Conservation (phyloP, 2,797 vertebrate species). For the Lithobates pipiens region DNA sequence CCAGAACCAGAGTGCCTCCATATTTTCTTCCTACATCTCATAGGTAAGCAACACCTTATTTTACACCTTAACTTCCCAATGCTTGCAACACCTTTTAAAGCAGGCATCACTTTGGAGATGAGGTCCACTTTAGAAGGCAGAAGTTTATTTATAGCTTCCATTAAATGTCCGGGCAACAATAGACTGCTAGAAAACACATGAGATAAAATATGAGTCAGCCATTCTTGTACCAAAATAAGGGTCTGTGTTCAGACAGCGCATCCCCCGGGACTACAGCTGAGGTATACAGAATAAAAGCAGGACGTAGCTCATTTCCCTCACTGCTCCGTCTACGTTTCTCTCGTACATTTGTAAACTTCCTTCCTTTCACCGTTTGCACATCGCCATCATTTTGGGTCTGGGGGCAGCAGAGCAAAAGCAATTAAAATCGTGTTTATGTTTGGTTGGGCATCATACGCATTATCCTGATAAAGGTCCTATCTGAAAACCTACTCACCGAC, state of each 20-base stretch:
- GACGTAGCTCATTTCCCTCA: slow-evolving; percentile 82
- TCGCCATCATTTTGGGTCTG: slow-evolving; percentile 73
- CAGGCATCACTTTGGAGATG: not conserved
- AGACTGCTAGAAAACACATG: slow-evolving; percentile 66
- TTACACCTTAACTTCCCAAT: no score
- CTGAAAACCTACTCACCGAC: not conserved
- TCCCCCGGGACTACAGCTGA: slow-evolving; percentile 71
- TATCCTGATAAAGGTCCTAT: not conserved
- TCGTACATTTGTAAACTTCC: slow-evolving; percentile 76
- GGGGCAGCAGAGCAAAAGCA: slow-evolving; percentile 44
- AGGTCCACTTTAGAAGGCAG: slow-evolving; percentile 27
- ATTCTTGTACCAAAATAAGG: slow-evolving; percentile 71
- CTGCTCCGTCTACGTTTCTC: slow-evolving; percentile 67
- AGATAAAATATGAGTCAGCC: slow-evolving; percentile 73
- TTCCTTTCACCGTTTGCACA: slow-evolving; percentile 77
- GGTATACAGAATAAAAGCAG: slow-evolving; percentile 79
- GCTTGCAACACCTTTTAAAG: not conserved
- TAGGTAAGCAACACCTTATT: not conserved
- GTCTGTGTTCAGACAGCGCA: slow-evolving; percentile 68
- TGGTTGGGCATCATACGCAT: slow-evolving; percentile 7
- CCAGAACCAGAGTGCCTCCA: not conserved
- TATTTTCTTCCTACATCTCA: not conserved
- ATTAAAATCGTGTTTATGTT: slow-evolving; percentile 79
- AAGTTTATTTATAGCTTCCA: slow-evolving; percentile 70
- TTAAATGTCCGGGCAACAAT: slow-evolving; percentile 69